Percentiles rank a stretch among this genome's conserved stretches.
These are phyloP conservation scores for Nesogale talazaci DNA, from an alignment of 2,113 vertebrate genomes.

Conservation along the genomic window DNA sequence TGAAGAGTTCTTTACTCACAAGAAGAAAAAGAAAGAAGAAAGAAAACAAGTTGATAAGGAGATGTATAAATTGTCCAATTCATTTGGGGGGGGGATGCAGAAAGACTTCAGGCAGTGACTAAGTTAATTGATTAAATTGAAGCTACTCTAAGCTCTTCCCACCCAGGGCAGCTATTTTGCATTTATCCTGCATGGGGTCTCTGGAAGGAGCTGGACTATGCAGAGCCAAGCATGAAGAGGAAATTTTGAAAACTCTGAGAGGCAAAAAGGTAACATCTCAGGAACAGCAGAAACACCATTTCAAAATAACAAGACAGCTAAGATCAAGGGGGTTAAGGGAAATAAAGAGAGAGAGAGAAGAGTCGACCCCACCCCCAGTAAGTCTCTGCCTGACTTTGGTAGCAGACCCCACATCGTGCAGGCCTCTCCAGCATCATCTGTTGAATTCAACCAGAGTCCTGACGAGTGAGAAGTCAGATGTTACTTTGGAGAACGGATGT, in stretches of 20 bases:
- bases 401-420: background rate
- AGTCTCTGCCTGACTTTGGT: background rate
- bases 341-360: slow-evolving; percentile 24
- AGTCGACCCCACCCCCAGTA: background rate
- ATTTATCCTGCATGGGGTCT: background rate
- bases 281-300: background rate
- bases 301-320: background rate
- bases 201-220: background rate
- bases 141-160: background rate
- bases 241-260: slow-evolving; percentile 3
- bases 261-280: background rate
- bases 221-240: background rate
- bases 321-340: background rate
- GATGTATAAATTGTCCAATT: background rate
- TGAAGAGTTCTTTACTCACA: slow-evolving; percentile 8
- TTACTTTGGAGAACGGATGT: background rate
- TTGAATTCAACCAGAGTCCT: background rate
- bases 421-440: background rate
- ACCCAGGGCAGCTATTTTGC: background rate
- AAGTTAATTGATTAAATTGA: background rate
- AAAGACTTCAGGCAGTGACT: background rate
- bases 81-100: background rate
- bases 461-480: background rate
- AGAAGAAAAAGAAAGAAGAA: background rate
- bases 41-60: background rate